Evolutionary conservation across 2,113 vertebrate genomes (phyloP), one percentile per base, ranked within the genome.

Genomic region (Ochotona princeps): DNA sequence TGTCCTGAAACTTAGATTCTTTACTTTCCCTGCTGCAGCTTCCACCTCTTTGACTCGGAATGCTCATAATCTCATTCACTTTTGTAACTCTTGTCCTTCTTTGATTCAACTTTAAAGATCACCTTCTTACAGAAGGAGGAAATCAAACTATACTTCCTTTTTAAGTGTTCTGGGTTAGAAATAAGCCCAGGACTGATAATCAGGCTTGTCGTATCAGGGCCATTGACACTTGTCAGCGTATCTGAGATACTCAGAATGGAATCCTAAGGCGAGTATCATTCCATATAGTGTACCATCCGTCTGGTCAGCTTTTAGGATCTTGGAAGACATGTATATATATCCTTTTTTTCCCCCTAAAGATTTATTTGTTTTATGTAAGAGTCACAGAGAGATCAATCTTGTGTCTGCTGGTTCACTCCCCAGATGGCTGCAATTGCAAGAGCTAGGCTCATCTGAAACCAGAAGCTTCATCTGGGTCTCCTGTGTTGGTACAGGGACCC

Each of bases 221-320:
- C 49, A 54, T 80, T 32, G 32, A 38, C 21, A 86, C 57, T 66
- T 89, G 7, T 75, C 44, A 79, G n/a, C 8, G n/a, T 35, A 81
- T 94, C 25, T 73, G 49, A 96, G 38, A 44, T 30, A 35, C 81
- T 89, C 21, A 83, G 30, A 87, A 83, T 92, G 67, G 63, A 93
- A 7, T 26, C 49, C 14, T 38, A 75, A 91, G 18, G 66, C 17
- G 20, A 84, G 6, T 87, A 66, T 38, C 49, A 2, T 79, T 91
- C 89, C 23, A 35, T 83, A 57, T 84, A 81, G 47, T 35, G 75
- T 23, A 28, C 7, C 51, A 30, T 67, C 28, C 35, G 14, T 51
- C 61, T 51, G 83, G 8, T 54, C 51, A 67, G 72, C 82, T 32
- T 74, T 89, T 76, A 25, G 0, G 88, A 51, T 79, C 89, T 90